Conservation (phyloP, 2,888 invertebrate genomes). For the Nomada ruficornis region DNA sequence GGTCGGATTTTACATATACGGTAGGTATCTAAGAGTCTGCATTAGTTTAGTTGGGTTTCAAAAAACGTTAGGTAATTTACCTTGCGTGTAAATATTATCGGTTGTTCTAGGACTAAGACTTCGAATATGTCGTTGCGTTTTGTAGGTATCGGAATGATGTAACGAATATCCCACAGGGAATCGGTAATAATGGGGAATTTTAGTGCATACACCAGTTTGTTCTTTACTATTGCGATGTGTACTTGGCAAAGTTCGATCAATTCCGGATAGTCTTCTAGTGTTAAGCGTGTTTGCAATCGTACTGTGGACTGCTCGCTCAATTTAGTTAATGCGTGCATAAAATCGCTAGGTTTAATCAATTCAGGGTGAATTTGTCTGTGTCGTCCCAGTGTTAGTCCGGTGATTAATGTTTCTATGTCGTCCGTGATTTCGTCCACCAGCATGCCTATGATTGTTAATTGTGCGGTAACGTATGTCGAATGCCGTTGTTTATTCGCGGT, state of each 20-base stretch:
- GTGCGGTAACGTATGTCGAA: neutral
- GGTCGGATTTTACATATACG: neutral
- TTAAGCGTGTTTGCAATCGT: neutral
- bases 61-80: neutral
- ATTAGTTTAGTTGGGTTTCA: neutral
- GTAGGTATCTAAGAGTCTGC: neutral
- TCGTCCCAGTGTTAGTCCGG: neutral
- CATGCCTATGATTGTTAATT: neutral
- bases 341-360: neutral
- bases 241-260: neutral
- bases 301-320: too few species aligned
- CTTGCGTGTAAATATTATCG: neutral
- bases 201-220: neutral
- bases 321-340: neutral
- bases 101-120: neutral
- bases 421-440: neutral
- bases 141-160: neutral
- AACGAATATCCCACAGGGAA: neutral
- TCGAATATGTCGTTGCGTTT: neutral
- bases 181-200: neutral
- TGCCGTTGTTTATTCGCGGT: too few species aligned
- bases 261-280: neutral
- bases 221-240: neutral
- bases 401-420: neutral
- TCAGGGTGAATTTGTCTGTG: neutral